Evolutionary conservation across 2,888 invertebrate genomes (phyloP).

Genomic region (Drosophila fungiperda): DNA sequence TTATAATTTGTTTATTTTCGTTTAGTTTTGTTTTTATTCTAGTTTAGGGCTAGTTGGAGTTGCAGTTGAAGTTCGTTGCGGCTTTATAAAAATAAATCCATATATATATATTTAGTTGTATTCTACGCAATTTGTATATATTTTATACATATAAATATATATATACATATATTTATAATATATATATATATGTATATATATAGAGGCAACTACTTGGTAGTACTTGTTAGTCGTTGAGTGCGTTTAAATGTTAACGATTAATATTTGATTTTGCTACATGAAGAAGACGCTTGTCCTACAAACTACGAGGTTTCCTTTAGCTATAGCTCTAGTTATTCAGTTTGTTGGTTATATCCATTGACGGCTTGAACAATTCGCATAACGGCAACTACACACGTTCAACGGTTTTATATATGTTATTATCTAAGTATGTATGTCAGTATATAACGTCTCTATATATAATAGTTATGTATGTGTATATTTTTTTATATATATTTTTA

Average conservation of each 20-base stretch:
- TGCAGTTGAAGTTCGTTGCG: conserved; percentile 49
- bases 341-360: conserved; percentile 26
- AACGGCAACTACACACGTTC: conserved; percentile 65
- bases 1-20: conserved; percentile 8
- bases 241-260: conserved; percentile 53
- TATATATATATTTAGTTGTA: conserved; percentile 54
- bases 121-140: conserved; percentile 65
- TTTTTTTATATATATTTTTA: conserved; percentile 8
- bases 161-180: conserved; percentile 47
- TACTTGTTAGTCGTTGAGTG: conserved; percentile 69
- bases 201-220: conserved; percentile 79
- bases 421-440: conserved; percentile 38
- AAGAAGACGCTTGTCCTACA: conserved; percentile 63
- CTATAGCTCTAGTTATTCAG: conserved; percentile 66
- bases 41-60: conserved; percentile 49
- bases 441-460: conserved; percentile 50
- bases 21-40: conserved; percentile 30
- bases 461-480: conserved; percentile 20
- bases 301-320: conserved; percentile 75
- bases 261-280: conserved; percentile 53
- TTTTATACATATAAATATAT: conserved; percentile 41
- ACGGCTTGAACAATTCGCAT: conserved; percentile 57
- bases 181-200: conserved; percentile 55
- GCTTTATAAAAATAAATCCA: conserved; percentile 77
- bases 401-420: conserved; percentile 41